Evolutionary conservation across 2,113 vertebrate genomes (phyloP).

Genomic region (Heliornis fulica): DNA sequence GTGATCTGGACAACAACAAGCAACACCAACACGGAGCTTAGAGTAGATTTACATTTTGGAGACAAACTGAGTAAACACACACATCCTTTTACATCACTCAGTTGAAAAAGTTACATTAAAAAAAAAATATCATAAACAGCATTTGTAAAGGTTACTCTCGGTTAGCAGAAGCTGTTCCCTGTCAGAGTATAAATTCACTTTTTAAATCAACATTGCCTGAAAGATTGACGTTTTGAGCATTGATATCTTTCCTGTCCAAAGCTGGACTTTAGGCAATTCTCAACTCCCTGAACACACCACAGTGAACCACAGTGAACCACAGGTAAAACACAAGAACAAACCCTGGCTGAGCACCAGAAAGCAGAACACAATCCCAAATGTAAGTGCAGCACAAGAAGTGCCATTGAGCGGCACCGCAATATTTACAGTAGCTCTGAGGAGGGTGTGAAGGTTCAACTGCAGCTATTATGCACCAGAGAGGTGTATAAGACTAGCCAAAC

Average conservation of each 20-base stretch:
- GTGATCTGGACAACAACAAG: background rate
- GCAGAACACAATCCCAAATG: fast-evolving
- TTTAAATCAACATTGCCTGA: background rate
- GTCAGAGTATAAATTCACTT: background rate
- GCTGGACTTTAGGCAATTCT: background rate
- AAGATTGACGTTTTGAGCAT: background rate
- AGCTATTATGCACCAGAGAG: background rate
- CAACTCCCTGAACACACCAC: background rate
- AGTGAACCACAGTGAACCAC: background rate
- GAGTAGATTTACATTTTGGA: constrained; percentile 4
- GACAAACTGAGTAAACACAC: constrained; percentile 14
- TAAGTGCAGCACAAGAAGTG: background rate
- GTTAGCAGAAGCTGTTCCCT: background rate
- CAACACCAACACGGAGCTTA: background rate
- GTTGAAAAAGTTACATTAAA: background rate
- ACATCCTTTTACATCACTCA: background rate
- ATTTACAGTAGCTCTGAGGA: background rate
- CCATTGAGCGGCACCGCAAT: background rate
- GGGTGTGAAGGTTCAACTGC: background rate
- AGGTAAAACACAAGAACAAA: background rate
- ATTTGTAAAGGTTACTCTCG: background rate
- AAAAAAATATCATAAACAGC: background rate
- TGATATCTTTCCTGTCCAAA: background rate
- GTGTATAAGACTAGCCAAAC: background rate
- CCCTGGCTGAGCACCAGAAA: background rate